Evolutionary conservation across 2,888 invertebrate species (phyloP), one percentile per base, ranked within the genome.

Genomic region (Ramazzottius varieornatus): DNA sequence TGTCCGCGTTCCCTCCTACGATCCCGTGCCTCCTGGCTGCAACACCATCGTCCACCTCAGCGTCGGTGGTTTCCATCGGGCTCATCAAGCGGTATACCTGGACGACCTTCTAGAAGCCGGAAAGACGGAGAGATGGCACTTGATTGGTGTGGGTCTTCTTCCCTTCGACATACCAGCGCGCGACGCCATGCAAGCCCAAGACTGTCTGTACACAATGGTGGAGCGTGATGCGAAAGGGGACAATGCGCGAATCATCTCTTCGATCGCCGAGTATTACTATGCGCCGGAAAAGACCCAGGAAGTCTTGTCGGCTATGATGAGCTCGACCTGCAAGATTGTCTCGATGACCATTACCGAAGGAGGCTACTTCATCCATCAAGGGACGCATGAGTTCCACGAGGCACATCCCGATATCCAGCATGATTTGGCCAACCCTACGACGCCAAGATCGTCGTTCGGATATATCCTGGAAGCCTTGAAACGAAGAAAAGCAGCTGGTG

Each of bases 271-370:
- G 8, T 54, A 54, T 29, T 24, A 16, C 24, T 54, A 54, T 24
- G 54, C 54, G 29, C 54, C 54, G 13, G 54, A 54, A 8, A 4
- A 54, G 29, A 8, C 20, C 54, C 4, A 13, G 29, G 29, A 16
- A 20, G 20, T 33, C 4, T 16, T 66, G 32, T 29, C 24, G 20
- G 33, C 32, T n/a, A 63, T 66, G 16, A 24, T 29, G 33, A 33
- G 65, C 54, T 34, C 66, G 1, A 33, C 46, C 13, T 46, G 46
- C 1, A 33, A 33, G 33, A 66, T 66, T n/a, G 66, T 65, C 32
- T 65, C 66, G 13, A 32, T 66, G 64, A 66, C 66, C 4, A 66
- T 66, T 40, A 66, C 66, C 0, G 66, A 66, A 46, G 64, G 64
- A 32, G 66, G 66, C 1, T 66, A 66, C 40, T 63, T 64, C 32